Base-by-base conservation (phyloP, 2,888 invertebrate genomes). In the Ophion obscuratus region DNA sequence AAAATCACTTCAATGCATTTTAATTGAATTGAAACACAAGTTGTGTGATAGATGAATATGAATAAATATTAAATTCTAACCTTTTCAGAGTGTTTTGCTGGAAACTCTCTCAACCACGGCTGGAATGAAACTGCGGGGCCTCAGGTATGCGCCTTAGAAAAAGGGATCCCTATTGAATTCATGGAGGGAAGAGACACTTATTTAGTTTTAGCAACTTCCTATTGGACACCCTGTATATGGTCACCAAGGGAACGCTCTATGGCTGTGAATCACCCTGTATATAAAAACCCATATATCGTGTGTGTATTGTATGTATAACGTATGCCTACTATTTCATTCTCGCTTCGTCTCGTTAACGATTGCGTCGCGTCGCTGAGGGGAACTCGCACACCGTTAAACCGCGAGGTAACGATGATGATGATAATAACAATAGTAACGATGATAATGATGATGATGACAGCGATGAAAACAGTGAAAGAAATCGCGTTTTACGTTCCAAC, bases 281-380 rank as follows among this genome's bases (percentile, higher is more conserved):
- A 40, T 47, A 71, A 53, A 73, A 53, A 57, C 20, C 44, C 47
- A 75, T 27, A 64, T 47, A 44, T 61, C 10, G 31, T 40, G 47
- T 40, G 44, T 61, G 57, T 20, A 70, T 9, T 47, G 47, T 77
- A 77, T 76, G 24, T 59, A 14, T n/a, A 9, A 24, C 57, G 31
- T 24, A 57, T 66, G 24, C 24, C 27, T 53, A 62, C 76, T 68
- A 47, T 78, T 74, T 71, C 78, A 78, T 86, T 83, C 74, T 81
- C 83, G 81, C 74, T 78, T 81, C 70, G 75, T 81, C 81, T 81
- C 77, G 86, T 83, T 86, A 85, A 83, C 77, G 83, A 86, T 83
- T 81, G 40, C 53, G 53, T 59, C 71, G 20, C 64, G 24, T 64
- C 40, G 76, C 47, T 64, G 68, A 64, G 66, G 27, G 77, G 62